phyloP scores from a whole-genome alignment of 2,888 invertebrate species.

The Agrochola macilenta region DNA sequence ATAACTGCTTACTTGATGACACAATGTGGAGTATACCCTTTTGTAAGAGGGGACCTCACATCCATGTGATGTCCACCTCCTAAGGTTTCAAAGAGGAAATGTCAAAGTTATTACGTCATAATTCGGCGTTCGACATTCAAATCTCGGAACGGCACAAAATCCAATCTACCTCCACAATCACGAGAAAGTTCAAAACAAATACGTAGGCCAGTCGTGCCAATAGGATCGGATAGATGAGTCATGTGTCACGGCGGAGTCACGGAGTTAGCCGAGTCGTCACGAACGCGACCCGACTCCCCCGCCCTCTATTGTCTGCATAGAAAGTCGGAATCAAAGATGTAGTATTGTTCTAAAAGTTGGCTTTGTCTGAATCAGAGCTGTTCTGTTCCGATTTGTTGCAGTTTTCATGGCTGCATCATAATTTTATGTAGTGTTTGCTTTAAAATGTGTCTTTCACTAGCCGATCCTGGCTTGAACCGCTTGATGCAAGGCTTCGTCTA shows the following conservation, averaged over 20 bases:
- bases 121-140: slow-evolving; percentile 42
- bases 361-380: slow-evolving; percentile 3
- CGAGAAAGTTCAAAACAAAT: slow-evolving; percentile 66
- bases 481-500: neutral
- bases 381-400: neutral
- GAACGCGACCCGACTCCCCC: slow-evolving; percentile 68
- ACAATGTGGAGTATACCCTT: neutral
- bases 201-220: slow-evolving; percentile 68
- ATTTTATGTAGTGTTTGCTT: neutral
- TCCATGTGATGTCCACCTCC: neutral
- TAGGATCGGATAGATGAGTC: slow-evolving; percentile 72
- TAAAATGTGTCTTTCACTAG: neutral
- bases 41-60: neutral
- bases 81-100: slow-evolving; percentile 8
- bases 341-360: slow-evolving; percentile 21
- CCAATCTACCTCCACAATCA: slow-evolving; percentile 42
- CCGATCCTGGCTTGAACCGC: neutral
- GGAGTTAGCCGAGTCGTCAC: slow-evolving; percentile 63
- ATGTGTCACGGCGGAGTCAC: slow-evolving; percentile 64
- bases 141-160: slow-evolving; percentile 33
- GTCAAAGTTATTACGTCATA: slow-evolving; percentile 37
- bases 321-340: slow-evolving; percentile 59
- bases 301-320: slow-evolving; percentile 67
- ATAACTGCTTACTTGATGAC: neutral
- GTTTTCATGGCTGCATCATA: neutral